Evolutionary conservation across 2,888 invertebrate genomes (phyloP), one percentile per base, ranked within the genome.

Genomic region (Ophion ellenae): DNA sequence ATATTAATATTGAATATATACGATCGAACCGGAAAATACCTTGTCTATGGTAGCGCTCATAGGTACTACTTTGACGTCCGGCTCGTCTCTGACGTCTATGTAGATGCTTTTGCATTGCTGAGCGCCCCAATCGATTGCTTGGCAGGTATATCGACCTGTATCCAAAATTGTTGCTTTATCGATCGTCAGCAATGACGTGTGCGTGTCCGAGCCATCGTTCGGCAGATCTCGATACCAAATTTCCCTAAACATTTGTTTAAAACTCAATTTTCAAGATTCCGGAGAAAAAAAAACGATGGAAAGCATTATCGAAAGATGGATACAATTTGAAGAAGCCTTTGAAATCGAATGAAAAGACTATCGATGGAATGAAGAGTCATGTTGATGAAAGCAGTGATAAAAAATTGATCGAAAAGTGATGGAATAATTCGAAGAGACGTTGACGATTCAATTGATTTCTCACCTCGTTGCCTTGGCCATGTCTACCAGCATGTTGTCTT

Each of bases 61-160:
- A 0, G 97, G 97, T 80, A 96, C 95, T 7, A 97, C 95, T 89
- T 96, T 95, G 73, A 97, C 96, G 87, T 95, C 95, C 0, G 97
- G 97, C 2, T 96, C 95, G 63, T 96, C 94, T 73, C 93, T 90
- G 20, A 97, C 95, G 36, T 95, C 95, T 57, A 97, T 94, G 82
- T 95, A 94, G 78, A 96, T 93, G 73, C 96, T 96, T 87, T 96
- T 95, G 92, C 97, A 97, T 86, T 97, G 95, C 87, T 97, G 95
- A 71, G 96, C 94, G n/a, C 96, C 96, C 90, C 96, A 96, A 90
- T 97, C 97, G 78, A 95, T 95, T 45, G 96, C 97, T 91, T 97
- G 96, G 92, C 98, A 98, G 3, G 97, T 97, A 95, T 97, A 98
- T 82, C 96, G 95, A 24, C 98, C 98, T 32, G 96, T 96, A 91